Conservation (phyloP, 2,888 invertebrate genomes). For the Ptychoptera albimana region DNA sequence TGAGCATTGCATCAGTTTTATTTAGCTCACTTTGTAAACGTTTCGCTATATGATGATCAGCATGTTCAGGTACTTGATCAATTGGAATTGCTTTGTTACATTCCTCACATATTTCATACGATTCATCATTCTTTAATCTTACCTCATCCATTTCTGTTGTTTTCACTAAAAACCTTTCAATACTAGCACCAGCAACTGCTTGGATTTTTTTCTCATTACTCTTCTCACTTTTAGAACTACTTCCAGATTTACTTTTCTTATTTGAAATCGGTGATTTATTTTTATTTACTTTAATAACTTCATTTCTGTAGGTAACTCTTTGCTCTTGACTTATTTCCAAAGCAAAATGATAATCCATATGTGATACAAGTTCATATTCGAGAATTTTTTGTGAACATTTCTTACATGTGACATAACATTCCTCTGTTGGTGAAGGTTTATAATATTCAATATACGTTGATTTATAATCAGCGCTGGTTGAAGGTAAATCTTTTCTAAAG, state of each 20-base stretch:
- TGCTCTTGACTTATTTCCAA: slow-evolving; percentile 44
- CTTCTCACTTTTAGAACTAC: no score
- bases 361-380: slow-evolving; percentile 42
- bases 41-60: slow-evolving; percentile 74
- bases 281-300: slow-evolving; percentile 14
- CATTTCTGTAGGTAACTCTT: slow-evolving; percentile 22
- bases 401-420: slow-evolving; percentile 33
- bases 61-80: slow-evolving; percentile 53
- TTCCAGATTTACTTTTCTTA: slow-evolving; percentile 8
- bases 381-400: slow-evolving; percentile 46
- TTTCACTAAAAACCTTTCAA: slow-evolving; percentile 11
- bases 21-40: slow-evolving; percentile 38
- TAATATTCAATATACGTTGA: slow-evolving; percentile 21
- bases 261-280: slow-evolving; percentile 11
- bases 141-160: slow-evolving; percentile 8
- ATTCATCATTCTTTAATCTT: background rate
- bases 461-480: slow-evolving; percentile 6
- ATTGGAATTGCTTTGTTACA: slow-evolving; percentile 47
- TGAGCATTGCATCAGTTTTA: slow-evolving; percentile 15
- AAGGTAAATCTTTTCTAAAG: no score
- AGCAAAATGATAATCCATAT: slow-evolving; percentile 61
- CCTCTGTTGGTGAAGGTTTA: slow-evolving; percentile 14
- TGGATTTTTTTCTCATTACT: slow-evolving; percentile 3
- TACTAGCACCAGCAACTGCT: slow-evolving; percentile 12
- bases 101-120: slow-evolving; percentile 41